These are phyloP conservation scores for Drosophila multiciliata DNA, from an alignment of 2,888 invertebrate species.

Conservation along the genomic window DNA sequence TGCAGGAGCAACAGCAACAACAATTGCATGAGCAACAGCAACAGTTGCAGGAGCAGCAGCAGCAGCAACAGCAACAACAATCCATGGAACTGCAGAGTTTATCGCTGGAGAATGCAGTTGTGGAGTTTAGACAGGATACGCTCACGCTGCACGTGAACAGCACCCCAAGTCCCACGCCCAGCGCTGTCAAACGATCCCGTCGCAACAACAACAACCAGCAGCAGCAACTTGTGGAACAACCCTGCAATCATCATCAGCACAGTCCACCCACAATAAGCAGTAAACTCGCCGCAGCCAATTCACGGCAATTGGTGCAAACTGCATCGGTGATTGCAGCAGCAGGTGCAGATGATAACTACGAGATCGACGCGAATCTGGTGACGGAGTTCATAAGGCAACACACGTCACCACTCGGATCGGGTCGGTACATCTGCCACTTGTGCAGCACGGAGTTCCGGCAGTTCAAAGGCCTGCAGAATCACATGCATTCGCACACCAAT, in stretches of 20 bases:
- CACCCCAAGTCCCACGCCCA: slow-evolving; percentile 65
- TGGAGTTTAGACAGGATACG: slow-evolving; percentile 63
- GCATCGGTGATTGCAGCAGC: slow-evolving; percentile 81
- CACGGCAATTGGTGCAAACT: slow-evolving; percentile 80
- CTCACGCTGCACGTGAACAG: slow-evolving; percentile 55
- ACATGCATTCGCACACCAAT: slow-evolving; percentile 88
- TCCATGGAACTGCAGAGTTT: slow-evolving; percentile 60
- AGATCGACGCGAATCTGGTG: slow-evolving; percentile 82
- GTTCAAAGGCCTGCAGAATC: slow-evolving; percentile 87
- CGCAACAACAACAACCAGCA: slow-evolving; percentile 36
- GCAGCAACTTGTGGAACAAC: slow-evolving; percentile 47
- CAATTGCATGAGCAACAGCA: slow-evolving; percentile 22
- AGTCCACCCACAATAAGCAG: slow-evolving; percentile 58
- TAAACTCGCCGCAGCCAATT: slow-evolving; percentile 67
- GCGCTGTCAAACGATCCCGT: slow-evolving; percentile 57
- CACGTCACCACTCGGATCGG: slow-evolving; percentile 87
- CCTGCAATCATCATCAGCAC: slow-evolving; percentile 65
- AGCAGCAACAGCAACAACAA: slow-evolving; percentile 44
- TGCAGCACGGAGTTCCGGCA: slow-evolving; percentile 88
- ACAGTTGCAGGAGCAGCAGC: slow-evolving; percentile 34
- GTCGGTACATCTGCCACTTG: slow-evolving; percentile 87
- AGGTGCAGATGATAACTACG: slow-evolving; percentile 80
- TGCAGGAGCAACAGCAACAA: slow-evolving; percentile 34
- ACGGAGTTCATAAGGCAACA: slow-evolving; percentile 85
- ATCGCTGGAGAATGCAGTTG: slow-evolving; percentile 70